A percentile compares a stretch with the other conserved stretches of the same genome.
Evolutionary conservation across 2,797 vertebrate genomes (phyloP).

Genomic region (Prionace glauca): DNA sequence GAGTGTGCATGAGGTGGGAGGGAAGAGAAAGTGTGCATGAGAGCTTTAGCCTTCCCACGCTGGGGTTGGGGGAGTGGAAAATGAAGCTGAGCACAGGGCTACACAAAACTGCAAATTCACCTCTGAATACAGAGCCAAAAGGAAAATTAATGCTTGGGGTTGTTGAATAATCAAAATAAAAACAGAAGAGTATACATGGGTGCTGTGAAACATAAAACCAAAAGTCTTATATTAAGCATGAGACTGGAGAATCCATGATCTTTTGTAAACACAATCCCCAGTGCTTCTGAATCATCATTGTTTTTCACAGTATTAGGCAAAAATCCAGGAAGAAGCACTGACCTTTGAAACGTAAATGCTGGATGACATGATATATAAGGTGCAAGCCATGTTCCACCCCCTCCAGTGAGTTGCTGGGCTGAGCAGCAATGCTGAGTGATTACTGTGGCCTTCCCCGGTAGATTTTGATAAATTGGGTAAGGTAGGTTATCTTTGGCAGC

Average conservation of each 20-base stretch:
- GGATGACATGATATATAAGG: neutral
- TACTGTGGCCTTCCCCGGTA: neutral
- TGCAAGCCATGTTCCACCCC: neutral
- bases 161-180: neutral
- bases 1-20: no score
- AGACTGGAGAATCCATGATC: neutral
- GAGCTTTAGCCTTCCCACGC: no score
- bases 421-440: neutral
- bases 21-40: no score
- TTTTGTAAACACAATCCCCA: neutral
- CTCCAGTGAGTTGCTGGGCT: neutral
- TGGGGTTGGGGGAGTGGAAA: no score
- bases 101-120: no score
- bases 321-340: neutral
- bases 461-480: neutral
- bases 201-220: neutral
- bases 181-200: neutral
- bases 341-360: neutral
- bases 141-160: neutral
- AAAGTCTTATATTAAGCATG: neutral
- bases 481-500: neutral
- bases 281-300: neutral
- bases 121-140: neutral
- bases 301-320: neutral
- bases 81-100: no score